A percentile compares a stretch with the other conserved stretches of the same genome.
Conservation (phyloP, 1,140 invertebrate genomes). For the Papilio glaucus region DNA sequence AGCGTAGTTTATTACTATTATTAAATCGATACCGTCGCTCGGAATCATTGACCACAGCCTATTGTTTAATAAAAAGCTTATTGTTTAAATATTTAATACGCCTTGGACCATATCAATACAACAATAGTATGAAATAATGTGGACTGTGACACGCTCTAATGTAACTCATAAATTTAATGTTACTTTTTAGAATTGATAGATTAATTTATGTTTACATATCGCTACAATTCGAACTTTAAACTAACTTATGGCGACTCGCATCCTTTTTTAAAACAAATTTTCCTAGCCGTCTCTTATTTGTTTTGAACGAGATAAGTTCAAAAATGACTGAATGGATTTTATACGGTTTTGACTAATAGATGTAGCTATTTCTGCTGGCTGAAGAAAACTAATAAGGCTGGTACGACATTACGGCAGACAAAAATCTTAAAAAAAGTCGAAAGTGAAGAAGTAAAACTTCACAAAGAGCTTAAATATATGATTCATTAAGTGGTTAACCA, state of each 20-base stretch:
- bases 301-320: no score
- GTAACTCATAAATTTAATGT: conserved; percentile 3
- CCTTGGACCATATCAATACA: conserved; percentile 18
- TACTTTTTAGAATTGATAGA: background rate
- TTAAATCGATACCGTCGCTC: background rate
- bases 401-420: no score
- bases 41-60: conserved; percentile 25
- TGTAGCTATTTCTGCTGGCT: no score
- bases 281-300: no score
- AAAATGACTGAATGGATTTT: no score
- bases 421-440: no score
- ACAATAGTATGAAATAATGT: conserved; percentile 31
- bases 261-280: no score
- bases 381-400: no score
- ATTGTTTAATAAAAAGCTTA: conserved; percentile 33
- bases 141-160: conserved; percentile 15
- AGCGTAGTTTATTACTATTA: conserved; percentile 8
- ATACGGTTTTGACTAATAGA: no score
- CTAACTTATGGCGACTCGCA: no score
- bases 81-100: conserved; percentile 13
- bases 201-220: no score
- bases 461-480: background rate
- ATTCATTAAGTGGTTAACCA: background rate
- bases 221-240: no score
- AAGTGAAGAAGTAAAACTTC: background rate